phyloP scores from a whole-genome alignment of 2,113 vertebrate species.

The Nestor notabilis region DNA sequence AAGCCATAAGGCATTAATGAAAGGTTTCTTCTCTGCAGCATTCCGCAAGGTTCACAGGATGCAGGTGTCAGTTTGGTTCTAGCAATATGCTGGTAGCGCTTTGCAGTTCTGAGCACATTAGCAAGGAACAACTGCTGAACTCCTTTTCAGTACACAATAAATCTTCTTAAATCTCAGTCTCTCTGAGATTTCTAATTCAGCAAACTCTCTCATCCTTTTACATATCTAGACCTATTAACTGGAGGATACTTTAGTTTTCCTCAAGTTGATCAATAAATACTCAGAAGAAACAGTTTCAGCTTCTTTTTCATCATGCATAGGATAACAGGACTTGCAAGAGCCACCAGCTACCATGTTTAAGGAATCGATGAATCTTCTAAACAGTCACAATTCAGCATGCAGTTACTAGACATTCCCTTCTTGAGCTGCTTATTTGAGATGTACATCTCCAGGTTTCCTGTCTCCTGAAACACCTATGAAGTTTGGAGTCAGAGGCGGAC shows the following conservation, averaged over 20 bases:
- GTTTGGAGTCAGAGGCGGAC: background rate
- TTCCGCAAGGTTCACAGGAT: rapidly evolving
- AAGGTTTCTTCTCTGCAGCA: background rate
- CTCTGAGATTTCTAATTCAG: background rate
- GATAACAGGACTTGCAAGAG: background rate
- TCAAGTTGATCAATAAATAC: background rate
- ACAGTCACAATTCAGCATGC: background rate
- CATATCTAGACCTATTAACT: rapidly evolving
- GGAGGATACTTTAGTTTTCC: background rate
- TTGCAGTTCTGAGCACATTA: rapidly evolving
- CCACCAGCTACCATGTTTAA: background rate
- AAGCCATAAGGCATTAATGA: background rate
- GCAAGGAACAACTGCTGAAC: background rate
- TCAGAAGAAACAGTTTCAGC: background rate
- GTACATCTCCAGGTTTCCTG: background rate
- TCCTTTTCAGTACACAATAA: background rate
- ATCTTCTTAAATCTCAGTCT: background rate
- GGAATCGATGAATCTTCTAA: background rate
- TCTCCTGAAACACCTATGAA: background rate
- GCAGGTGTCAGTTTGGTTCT: background rate
- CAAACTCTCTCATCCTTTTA: background rate
- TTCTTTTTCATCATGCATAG: background rate
- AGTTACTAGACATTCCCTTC: background rate
- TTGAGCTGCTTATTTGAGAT: background rate
- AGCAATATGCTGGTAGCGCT: background rate